Evolutionary conservation across 2,797 vertebrate species (phyloP), one percentile per base, ranked within the genome.

Genomic region (Anas bernieri): DNA sequence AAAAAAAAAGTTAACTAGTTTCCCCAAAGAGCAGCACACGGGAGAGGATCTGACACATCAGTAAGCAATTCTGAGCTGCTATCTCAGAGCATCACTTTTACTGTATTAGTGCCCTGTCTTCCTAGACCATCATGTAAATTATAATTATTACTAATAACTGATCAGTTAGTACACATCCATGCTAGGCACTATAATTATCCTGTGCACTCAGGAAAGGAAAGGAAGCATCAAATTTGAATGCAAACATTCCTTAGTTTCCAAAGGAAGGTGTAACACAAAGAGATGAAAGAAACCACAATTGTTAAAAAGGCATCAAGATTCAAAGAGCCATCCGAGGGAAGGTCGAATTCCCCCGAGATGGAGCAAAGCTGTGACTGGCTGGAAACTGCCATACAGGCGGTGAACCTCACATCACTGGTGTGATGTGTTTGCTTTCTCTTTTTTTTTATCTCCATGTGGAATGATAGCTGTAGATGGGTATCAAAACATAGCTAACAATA

Each of bases 191-290:
- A 11, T 35, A 88, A 91, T 93, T 92, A 89, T 64, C 39, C 81
- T 0, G 0, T 28, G 84, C 48, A 12, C 75, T 77, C 56, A n/a
- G 69, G 86, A 72, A 67, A 84, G 86, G 58, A 86, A 63, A 69
- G 23, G 37, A 90, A 76, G 35, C 31, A 25, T 73, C 39, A 15
- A 15, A 48, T 61, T 2, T 68, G 73, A 93, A 84, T 50, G 56
- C 56, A 92, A 95, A 80, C 81, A 54, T 58, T 20, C 61, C 61
- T 83, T 91, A 93, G 88, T 87, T 92, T 92, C 75, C 86, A 80
- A 20, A 0, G 1, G 45, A 79, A 90, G 78, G 63, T 68, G 72
- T 67, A 88, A 92, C 43, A 31, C 12, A 7, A 68, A 37, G 83
- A 90, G 54, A 80, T 62, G 33, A 86, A 84, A 73, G 78, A 46